Evolutionary conservation across 2,888 invertebrate species (phyloP).

Genomic region (Drosophila maculinotata): DNA sequence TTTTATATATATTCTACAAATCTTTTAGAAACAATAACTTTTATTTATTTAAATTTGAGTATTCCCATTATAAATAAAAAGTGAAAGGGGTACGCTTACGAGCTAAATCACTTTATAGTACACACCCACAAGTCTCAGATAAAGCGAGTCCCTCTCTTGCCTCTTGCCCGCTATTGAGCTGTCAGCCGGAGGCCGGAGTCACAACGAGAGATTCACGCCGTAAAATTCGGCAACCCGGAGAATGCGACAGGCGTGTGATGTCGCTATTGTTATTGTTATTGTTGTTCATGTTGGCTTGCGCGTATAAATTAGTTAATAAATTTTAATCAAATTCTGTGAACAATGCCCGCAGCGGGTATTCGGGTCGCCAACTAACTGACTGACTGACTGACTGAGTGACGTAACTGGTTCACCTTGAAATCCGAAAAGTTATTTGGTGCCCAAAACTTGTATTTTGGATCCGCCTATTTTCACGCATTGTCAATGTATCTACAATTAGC

Average conservation of each 20-base stretch:
- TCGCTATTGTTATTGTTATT: constrained; percentile 42
- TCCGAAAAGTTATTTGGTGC: constrained; percentile 27
- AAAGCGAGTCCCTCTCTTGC: constrained; percentile 24
- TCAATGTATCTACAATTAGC: constrained; percentile 13
- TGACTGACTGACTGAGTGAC: constrained; percentile 26
- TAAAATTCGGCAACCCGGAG: constrained; percentile 19
- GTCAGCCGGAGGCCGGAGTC: constrained; percentile 28
- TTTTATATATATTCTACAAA: neutral
- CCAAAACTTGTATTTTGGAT: constrained; percentile 21
- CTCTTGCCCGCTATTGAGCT: constrained; percentile 20
- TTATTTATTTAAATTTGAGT: constrained; percentile 10
- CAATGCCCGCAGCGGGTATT: constrained; percentile 41
- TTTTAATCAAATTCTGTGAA: constrained; percentile 74
- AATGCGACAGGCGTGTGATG: constrained; percentile 42
- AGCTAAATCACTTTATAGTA: neutral
- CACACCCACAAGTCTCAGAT: constrained; percentile 34
- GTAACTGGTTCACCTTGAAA: constrained; percentile 69
- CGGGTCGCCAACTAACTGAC: constrained; percentile 40
- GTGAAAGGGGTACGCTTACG: neutral
- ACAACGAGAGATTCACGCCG: constrained; percentile 17
- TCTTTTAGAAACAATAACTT: neutral
- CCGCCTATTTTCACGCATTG: constrained; percentile 7
- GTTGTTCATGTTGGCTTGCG: constrained; percentile 39
- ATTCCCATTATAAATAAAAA: constrained; percentile 10
- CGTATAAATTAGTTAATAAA: constrained; percentile 74